These are phyloP conservation scores for Rhagonycha lutea DNA, from an alignment of 2,888 invertebrate genomes.

Conservation along the genomic window DNA sequence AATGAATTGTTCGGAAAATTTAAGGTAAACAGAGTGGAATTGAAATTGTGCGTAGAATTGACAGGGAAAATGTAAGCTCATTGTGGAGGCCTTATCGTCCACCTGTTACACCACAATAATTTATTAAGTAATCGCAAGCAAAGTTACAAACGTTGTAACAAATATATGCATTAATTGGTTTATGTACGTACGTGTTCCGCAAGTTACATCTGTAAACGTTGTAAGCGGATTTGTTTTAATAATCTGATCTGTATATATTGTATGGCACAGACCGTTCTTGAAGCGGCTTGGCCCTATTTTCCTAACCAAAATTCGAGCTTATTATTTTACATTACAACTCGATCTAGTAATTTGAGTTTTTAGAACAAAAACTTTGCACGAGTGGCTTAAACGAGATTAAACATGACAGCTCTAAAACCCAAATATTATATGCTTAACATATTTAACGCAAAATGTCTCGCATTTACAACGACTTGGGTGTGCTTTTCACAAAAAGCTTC, in stretches of 20 bases:
- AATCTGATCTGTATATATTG: background rate
- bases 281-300: background rate
- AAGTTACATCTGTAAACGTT: background rate
- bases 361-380: background rate
- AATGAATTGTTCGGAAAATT: background rate
- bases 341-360: background rate
- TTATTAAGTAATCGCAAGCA: conserved; percentile 20
- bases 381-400: background rate
- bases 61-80: conserved; percentile 10
- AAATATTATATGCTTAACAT: background rate
- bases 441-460: background rate
- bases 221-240: background rate
- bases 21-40: background rate
- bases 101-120: conserved; percentile 21
- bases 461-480: background rate
- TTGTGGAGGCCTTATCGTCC: conserved; percentile 8
- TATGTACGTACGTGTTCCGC: background rate
- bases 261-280: background rate
- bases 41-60: background rate
- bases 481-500: background rate
- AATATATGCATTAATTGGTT: conserved; percentile 1
- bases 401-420: background rate
- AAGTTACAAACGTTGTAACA: background rate
- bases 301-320: background rate
- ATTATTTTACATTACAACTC: background rate